A percentile compares a stretch with the other conserved stretches of the same genome.
phyloP scores from a whole-genome alignment of 2,888 invertebrate species.

The Apoda limacodes region DNA sequence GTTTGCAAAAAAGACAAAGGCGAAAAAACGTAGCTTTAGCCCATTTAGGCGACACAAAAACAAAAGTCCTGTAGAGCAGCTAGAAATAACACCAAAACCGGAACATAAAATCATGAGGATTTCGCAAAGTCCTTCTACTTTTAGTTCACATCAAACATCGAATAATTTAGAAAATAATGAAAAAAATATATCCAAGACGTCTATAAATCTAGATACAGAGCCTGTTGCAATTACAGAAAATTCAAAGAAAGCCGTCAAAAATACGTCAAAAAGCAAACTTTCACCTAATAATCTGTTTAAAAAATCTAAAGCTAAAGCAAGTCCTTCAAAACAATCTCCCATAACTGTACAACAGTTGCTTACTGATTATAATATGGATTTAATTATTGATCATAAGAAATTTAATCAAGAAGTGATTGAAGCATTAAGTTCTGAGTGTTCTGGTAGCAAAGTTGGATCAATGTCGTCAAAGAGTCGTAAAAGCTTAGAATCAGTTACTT shows the following conservation, averaged over 20 bases:
- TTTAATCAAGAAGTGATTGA: slow-evolving; percentile 21
- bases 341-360: slow-evolving; percentile 33
- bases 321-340: slow-evolving; percentile 14
- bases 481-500: slow-evolving; percentile 24
- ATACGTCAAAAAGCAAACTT: slow-evolving; percentile 7
- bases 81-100: slow-evolving; percentile 45
- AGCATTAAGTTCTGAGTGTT: slow-evolving; percentile 5
- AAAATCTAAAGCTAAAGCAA: slow-evolving; percentile 11
- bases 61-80: slow-evolving; percentile 11
- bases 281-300: no score
- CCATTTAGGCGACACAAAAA: slow-evolving; percentile 22
- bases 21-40: slow-evolving; percentile 37
- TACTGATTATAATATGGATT: slow-evolving; percentile 26
- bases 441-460: slow-evolving; percentile 8
- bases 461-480: slow-evolving; percentile 10
- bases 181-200: neutral
- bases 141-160: neutral
- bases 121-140: slow-evolving; percentile 25
- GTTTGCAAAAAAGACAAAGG: slow-evolving; percentile 17
- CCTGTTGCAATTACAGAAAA: slow-evolving; percentile 2
- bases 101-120: slow-evolving; percentile 37
- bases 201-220: slow-evolving; percentile 3
- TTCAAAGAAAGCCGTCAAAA: slow-evolving; percentile 6
- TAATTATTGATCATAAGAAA: slow-evolving; percentile 14
- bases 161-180: neutral